phyloP scores from a whole-genome alignment of 2,888 invertebrate genomes.

The Stictocephala bisonia region DNA sequence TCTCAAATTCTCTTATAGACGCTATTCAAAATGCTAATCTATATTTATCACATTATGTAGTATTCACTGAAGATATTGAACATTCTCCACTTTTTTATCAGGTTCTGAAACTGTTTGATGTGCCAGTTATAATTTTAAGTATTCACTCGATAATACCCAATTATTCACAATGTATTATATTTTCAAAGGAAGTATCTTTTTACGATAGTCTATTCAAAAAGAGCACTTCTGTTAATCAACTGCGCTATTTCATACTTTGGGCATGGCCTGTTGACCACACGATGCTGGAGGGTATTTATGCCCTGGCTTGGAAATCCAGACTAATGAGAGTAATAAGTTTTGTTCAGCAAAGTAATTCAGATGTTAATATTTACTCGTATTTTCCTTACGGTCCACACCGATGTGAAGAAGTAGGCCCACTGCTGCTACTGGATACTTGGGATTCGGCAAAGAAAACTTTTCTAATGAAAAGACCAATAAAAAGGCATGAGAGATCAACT shows the following conservation, averaged over 20 bases:
- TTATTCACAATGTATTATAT: not conserved
- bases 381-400: not conserved
- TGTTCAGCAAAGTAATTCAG: not conserved
- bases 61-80: too few species aligned
- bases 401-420: not conserved
- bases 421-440: not conserved
- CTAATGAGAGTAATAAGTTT: not conserved
- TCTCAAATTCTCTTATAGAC: too few species aligned
- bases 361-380: constrained; percentile 8
- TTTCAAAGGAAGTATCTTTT: not conserved
- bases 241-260: not conserved
- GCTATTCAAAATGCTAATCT: too few species aligned
- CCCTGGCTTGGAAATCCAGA: not conserved
- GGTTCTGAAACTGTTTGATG: too few species aligned
- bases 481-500: not conserved
- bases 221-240: not conserved
- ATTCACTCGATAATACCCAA: not conserved
- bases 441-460: too few species aligned
- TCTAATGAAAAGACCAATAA: too few species aligned
- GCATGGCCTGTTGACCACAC: not conserved
- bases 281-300: not conserved
- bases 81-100: too few species aligned
- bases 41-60: too few species aligned
- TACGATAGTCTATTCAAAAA: not conserved
- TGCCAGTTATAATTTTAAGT: not conserved